Evolutionary conservation across 2,888 invertebrate genomes (phyloP).

Genomic region (Agrochola lota): DNA sequence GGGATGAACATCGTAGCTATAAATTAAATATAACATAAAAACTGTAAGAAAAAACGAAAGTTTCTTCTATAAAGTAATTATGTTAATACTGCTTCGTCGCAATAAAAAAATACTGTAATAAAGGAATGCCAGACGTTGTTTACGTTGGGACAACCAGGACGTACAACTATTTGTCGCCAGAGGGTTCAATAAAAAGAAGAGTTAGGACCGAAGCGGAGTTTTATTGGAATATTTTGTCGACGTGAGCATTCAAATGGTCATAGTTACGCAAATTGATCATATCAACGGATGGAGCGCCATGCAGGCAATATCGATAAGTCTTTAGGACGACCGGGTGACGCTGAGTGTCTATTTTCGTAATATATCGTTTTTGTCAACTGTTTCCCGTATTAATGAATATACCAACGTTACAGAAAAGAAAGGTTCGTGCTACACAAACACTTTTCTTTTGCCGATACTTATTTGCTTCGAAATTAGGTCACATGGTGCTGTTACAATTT

Average conservation of each 20-base stretch:
- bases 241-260: slow-evolving; percentile 28
- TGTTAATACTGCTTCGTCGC: slow-evolving; percentile 5
- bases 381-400: not conserved
- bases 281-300: slow-evolving; percentile 4
- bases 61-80: slow-evolving; percentile 24
- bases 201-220: slow-evolving; percentile 8
- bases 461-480: not conserved
- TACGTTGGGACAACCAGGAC: slow-evolving; percentile 10
- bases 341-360: not conserved
- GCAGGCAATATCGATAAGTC: slow-evolving; percentile 8
- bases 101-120: slow-evolving; percentile 17
- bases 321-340: not conserved
- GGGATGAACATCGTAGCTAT: slow-evolving; percentile 25
- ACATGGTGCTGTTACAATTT: not conserved
- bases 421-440: slow-evolving; percentile 7
- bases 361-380: not conserved
- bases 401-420: not conserved
- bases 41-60: slow-evolving; percentile 1
- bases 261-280: slow-evolving; percentile 35
- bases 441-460: slow-evolving; percentile 3
- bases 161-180: slow-evolving; percentile 23
- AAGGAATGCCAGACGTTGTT: slow-evolving; percentile 29
- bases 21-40: slow-evolving; percentile 33
- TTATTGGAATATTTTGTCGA: slow-evolving; percentile 46
- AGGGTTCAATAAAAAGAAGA: slow-evolving; percentile 17